Conservation (phyloP, 2,888 invertebrate species). For the Leucozona laternaria region DNA sequence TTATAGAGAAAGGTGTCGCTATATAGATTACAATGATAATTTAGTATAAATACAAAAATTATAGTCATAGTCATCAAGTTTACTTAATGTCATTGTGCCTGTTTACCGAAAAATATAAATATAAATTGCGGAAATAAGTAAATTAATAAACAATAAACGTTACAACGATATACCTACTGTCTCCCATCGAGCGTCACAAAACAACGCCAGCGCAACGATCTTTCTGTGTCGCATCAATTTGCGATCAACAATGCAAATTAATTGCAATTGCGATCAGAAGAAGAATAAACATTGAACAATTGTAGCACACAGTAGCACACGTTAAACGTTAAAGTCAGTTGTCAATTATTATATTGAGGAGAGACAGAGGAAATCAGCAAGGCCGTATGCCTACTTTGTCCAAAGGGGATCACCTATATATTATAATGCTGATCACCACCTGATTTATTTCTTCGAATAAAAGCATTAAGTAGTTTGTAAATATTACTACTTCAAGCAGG, state of each 20-base stretch:
- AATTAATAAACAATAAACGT: slow-evolving; percentile 67
- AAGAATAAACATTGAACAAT: slow-evolving; percentile 37
- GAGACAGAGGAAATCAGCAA: neutral
- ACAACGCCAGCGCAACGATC: slow-evolving; percentile 4
- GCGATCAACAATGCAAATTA: slow-evolving; percentile 72
- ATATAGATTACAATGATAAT: neutral
- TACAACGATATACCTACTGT: slow-evolving; percentile 53
- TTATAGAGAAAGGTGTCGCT: too few species aligned
- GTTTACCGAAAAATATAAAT: slow-evolving; percentile 30
- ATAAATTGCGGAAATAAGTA: slow-evolving; percentile 57
- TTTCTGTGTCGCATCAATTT: slow-evolving; percentile 64
- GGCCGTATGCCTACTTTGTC: neutral
- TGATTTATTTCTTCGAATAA: neutral
- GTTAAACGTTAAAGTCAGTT: slow-evolving; percentile 48
- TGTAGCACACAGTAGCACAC: slow-evolving; percentile 30
- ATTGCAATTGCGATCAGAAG: slow-evolving; percentile 63
- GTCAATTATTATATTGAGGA: slow-evolving; percentile 30
- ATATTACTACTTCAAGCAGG: too few species aligned
- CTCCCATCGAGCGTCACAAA: slow-evolving; percentile 47
- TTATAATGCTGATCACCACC: neutral
- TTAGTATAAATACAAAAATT: slow-evolving; percentile 5
- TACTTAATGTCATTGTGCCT: slow-evolving; percentile 35
- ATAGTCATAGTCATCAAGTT: slow-evolving; percentile 33
- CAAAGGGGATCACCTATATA: neutral
- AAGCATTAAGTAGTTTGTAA: too few species aligned